Percentiles rank a stretch among this genome's conserved stretches.
Evolutionary conservation across 1,140 invertebrate species (phyloP).

Genomic region (Scylla paramamosain): DNA sequence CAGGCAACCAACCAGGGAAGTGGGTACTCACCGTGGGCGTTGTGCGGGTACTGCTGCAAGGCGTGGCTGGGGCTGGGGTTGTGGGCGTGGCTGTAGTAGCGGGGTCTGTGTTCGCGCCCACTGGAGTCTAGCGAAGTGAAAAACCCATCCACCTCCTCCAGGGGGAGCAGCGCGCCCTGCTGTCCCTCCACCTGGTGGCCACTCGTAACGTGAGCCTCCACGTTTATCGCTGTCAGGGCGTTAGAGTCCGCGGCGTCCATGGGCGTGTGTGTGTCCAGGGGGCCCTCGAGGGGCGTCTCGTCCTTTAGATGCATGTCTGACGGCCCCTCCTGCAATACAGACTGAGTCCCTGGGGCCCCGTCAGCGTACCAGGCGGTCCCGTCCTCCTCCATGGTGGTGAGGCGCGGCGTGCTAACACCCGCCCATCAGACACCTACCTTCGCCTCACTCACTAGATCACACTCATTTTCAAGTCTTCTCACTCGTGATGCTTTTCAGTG

Average conservation of each 20-base stretch:
- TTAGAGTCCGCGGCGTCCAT: slow-evolving; percentile 41
- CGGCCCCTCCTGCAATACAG: slow-evolving; percentile 10
- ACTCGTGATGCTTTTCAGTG: neutral
- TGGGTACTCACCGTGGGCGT: slow-evolving; percentile 65
- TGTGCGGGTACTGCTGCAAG: slow-evolving; percentile 66
- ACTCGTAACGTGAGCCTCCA: slow-evolving; percentile 43
- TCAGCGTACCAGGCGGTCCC: slow-evolving; percentile 28
- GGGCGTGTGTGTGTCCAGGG: slow-evolving; percentile 40
- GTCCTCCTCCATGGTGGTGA: slow-evolving; percentile 49
- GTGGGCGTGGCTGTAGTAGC: slow-evolving; percentile 68
- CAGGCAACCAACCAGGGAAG: neutral
- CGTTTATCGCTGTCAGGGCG: slow-evolving; percentile 44
- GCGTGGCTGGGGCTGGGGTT: slow-evolving; percentile 51
- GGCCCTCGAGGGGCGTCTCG: slow-evolving; percentile 36
- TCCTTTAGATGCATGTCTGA: slow-evolving; percentile 44
- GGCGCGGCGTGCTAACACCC: neutral
- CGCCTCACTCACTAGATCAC: neutral
- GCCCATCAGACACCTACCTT: neutral
- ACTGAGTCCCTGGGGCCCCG: slow-evolving; percentile 4
- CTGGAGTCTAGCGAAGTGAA: slow-evolving; percentile 70
- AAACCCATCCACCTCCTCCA: slow-evolving; percentile 68
- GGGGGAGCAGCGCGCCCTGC: slow-evolving; percentile 67
- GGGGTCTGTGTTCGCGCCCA: slow-evolving; percentile 62
- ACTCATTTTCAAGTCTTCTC: neutral
- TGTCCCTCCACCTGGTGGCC: slow-evolving; percentile 44